Base-by-base conservation (phyloP, 2,888 invertebrate genomes). In the Alsophila aescularia region DNA sequence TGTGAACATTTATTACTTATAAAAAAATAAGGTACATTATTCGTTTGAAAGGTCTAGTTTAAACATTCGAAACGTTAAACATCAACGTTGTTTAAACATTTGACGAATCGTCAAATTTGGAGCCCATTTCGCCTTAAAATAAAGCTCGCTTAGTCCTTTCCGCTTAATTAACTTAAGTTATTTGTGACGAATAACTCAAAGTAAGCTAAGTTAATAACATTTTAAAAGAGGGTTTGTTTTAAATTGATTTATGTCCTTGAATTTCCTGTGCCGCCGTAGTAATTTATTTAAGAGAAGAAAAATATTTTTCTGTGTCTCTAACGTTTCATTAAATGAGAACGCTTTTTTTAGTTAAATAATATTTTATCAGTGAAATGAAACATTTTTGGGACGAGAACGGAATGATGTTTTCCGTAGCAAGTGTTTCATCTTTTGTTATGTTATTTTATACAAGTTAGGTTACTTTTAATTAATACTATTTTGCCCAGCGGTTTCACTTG, bases 161-260 rank as follows among this genome's bases (percentile, higher is more conserved):
- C 35, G 24, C 31, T 41, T 32, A 41, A 49, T 52, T 52, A 40
- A 13, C 27, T 51, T 4, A 18, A 44, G 34, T 52, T 35, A 51
- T 56, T 57, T 58, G 16, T 58, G 36, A 59, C 52, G 32, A 59
- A 39, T 39, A 32, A 45, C 27, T 44, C 37, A 21, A 45, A 56
- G 49, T 48, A 45, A 54, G 44, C 15, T 49, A 12, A 63, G 50
- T 60, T 58, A 58, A 55, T 61, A 40, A 54, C 61, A 60, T 49
- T 66, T 62, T 62, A 54, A 61, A 62, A 53, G 27, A 41, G 50
- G 54, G 55, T 62, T 62, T 52, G 55, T 64, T 42, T 60, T 14
- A 60, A 71, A 66, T 68, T 70, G 65, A 73, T 72, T 74, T 67
- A 72, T 66, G 55, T 59, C 51, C 54, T 60, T 39, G 55, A 59